A percentile compares a stretch with the other conserved stretches of the same genome.
phyloP scores from a whole-genome alignment of 1,140 invertebrate species.

The Drosophila athabasca region DNA sequence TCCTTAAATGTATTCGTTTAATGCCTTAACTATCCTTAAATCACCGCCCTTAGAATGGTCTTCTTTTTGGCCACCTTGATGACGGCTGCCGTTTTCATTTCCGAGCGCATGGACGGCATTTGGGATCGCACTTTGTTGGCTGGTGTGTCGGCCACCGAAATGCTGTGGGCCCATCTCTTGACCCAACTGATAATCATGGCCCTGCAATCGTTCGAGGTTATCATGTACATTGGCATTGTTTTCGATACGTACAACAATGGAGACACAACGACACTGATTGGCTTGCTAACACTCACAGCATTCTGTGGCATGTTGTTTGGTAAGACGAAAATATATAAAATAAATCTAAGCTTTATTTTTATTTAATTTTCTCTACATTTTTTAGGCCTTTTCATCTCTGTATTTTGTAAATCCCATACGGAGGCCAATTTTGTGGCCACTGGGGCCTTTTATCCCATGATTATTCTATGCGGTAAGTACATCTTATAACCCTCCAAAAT shows the following conservation, averaged over 20 bases:
- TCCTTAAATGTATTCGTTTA: too few relatives aligned
- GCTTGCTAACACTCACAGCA: constrained; percentile 86
- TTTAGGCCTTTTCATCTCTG: constrained; percentile 89
- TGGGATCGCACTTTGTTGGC: constrained; percentile 86
- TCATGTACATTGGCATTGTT: constrained; percentile 86
- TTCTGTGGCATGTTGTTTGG: constrained; percentile 90
- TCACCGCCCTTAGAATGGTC: constrained; percentile 86
- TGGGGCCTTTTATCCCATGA: constrained; percentile 94
- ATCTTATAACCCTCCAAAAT: background rate
- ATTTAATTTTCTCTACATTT: background rate
- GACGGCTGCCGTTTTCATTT: constrained; percentile 91
- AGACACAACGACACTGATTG: constrained; percentile 85
- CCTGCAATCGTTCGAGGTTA: constrained; percentile 87
- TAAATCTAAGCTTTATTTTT: background rate
- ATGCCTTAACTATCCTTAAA: too few relatives aligned
- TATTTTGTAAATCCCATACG: constrained; percentile 90
- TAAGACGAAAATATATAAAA: constrained; percentile 70
- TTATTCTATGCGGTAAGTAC: constrained; percentile 91
- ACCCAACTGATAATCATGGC: constrained; percentile 90
- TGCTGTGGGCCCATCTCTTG: constrained; percentile 90
- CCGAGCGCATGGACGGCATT: constrained; percentile 90
- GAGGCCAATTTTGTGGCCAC: constrained; percentile 92
- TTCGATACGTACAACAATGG: constrained; percentile 87
- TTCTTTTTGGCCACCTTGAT: constrained; percentile 92
- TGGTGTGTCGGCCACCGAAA: constrained; percentile 87